phyloP scores from a whole-genome alignment of 1,140 invertebrate species.

The Asbolus verrucosus region DNA sequence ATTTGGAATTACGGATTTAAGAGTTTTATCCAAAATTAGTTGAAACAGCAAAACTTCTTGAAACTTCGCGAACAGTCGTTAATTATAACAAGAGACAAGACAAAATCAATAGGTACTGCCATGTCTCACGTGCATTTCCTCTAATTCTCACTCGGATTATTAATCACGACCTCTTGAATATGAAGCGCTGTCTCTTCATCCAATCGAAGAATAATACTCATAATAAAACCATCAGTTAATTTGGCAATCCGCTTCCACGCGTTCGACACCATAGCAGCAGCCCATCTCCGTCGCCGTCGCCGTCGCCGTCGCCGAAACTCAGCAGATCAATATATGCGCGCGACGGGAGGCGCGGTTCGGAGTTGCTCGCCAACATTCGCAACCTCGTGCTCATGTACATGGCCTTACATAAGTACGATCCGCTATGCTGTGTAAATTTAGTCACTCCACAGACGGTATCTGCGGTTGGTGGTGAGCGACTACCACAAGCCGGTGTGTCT shows the following conservation, averaged over 20 bases:
- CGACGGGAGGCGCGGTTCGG: constrained; percentile 54
- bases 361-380: constrained; percentile 38
- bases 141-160: too few relatives aligned
- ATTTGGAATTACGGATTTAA: constrained; percentile 13
- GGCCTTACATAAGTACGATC: constrained; percentile 52
- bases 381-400: constrained; percentile 50
- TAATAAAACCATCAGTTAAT: constrained; percentile 29
- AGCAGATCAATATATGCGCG: constrained; percentile 54
- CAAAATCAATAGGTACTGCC: constrained; percentile 37
- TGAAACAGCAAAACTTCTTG: constrained; percentile 6
- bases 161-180: too few relatives aligned
- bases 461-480: background rate
- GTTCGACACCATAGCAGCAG: background rate
- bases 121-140: too few relatives aligned
- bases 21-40: constrained; percentile 36
- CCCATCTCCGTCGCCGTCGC: constrained; percentile 10
- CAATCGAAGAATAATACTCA: background rate
- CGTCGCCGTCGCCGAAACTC: constrained; percentile 18
- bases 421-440: constrained; percentile 40
- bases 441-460: constrained; percentile 16
- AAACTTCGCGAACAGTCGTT: constrained; percentile 22
- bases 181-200: background rate
- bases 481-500: constrained; percentile 3
- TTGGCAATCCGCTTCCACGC: background rate
- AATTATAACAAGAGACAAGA: constrained; percentile 31